A percentile compares a stretch with the other conserved stretches of the same genome.
phyloP scores from a whole-genome alignment of 2,888 invertebrate species.

The Scaptomyza tumidula region DNA sequence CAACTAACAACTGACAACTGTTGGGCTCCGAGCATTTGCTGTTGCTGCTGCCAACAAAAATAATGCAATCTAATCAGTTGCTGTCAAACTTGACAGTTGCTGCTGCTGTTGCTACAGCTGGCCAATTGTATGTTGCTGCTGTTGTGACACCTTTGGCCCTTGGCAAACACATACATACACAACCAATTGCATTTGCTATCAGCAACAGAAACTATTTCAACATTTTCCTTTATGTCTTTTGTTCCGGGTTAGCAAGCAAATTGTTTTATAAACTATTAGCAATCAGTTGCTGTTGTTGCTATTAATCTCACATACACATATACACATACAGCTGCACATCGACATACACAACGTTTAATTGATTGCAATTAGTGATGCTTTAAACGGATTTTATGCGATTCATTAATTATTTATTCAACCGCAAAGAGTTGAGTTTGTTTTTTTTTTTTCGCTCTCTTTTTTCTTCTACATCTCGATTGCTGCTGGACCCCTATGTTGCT shows the following conservation, averaged over 20 bases:
- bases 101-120: conserved; percentile 29
- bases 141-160: conserved; percentile 3
- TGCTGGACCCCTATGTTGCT: conserved; percentile 20
- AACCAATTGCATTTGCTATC: neutral
- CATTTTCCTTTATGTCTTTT: conserved; percentile 8
- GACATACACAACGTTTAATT: conserved; percentile 58
- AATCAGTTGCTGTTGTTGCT: conserved; percentile 25
- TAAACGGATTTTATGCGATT: conserved; percentile 52
- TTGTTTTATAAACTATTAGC: conserved; percentile 39
- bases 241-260: conserved; percentile 29
- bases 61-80: conserved; percentile 40
- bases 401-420: conserved; percentile 49
- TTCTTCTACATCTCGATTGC: neutral
- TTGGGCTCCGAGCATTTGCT: conserved; percentile 18
- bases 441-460: neutral
- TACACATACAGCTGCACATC: too few species aligned
- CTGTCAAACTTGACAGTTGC: conserved; percentile 46
- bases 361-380: conserved; percentile 68
- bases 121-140: conserved; percentile 30
- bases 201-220: neutral
- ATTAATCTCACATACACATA: neutral
- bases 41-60: conserved; percentile 8
- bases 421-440: conserved; percentile 16
- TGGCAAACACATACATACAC: conserved; percentile 6
- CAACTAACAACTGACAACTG: conserved; percentile 23